Percentiles rank a stretch among this genome's conserved stretches.
Evolutionary conservation across 2,113 vertebrate species (phyloP).

Genomic region (Bungarus multicinctus): DNA sequence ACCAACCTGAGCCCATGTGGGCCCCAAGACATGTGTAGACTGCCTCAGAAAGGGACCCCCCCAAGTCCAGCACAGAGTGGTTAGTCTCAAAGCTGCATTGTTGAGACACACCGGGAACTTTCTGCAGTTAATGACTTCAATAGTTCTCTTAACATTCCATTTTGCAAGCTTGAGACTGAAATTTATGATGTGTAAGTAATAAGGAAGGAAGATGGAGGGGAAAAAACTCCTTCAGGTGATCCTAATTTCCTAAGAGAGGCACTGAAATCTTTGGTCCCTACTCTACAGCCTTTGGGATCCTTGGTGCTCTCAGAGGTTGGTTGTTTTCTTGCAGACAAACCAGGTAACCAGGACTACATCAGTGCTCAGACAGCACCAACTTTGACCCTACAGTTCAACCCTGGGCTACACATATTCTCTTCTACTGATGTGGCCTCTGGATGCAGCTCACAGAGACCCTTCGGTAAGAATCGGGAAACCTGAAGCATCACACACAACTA

Average conservation of each 20-base stretch:
- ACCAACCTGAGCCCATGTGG: not conserved
- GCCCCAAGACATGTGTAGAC: not conserved
- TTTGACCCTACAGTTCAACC: not conserved
- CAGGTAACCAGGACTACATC: not conserved
- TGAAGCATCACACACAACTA: too few species aligned
- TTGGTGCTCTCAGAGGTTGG: not conserved
- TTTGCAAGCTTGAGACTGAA: not conserved
- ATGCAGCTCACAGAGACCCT: not conserved
- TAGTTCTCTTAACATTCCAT: not conserved
- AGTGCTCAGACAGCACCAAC: not conserved
- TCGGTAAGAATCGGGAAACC: not conserved
- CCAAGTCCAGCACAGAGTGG: not conserved
- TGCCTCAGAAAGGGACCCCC: not conserved
- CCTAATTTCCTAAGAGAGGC: not conserved
- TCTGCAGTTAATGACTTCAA: not conserved
- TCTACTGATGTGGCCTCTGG: not conserved
- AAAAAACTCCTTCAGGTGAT: not conserved
- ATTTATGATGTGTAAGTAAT: not conserved
- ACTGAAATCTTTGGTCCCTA: not conserved
- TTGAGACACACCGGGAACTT: not conserved
- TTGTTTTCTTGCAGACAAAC: not conserved
- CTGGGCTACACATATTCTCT: not conserved
- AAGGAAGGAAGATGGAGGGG: not conserved
- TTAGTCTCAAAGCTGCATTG: not conserved
- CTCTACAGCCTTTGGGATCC: not conserved